phyloP scores from a whole-genome alignment of 2,797 vertebrate species.

The Aldrovandia affinis region DNA sequence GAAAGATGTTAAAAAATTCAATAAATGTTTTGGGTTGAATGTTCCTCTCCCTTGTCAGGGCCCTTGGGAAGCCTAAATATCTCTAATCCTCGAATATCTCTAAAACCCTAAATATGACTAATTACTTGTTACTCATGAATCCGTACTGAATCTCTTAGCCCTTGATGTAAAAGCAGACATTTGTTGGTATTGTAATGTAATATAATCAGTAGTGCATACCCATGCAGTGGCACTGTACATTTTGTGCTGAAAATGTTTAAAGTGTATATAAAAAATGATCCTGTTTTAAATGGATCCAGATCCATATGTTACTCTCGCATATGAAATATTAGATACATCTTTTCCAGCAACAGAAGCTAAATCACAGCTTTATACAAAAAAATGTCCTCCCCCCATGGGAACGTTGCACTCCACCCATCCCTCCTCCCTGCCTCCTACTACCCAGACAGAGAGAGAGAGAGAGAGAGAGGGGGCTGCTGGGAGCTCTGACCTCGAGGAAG shows the following conservation, averaged over 20 bases:
- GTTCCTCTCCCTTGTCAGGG: too few species aligned
- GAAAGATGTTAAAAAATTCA: too few species aligned
- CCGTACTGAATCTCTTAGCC: background rate
- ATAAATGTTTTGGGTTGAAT: too few species aligned
- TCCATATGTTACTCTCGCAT: background rate
- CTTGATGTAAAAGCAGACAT: background rate
- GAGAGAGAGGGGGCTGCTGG: background rate
- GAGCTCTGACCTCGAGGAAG: constrained; percentile 83
- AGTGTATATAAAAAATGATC: background rate
- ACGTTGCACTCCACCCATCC: background rate
- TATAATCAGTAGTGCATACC: background rate
- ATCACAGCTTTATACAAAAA: background rate
- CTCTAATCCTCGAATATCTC: too few species aligned
- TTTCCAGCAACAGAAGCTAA: background rate
- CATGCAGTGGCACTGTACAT: background rate
- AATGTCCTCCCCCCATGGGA: background rate
- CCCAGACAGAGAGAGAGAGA: background rate
- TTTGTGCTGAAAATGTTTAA: background rate
- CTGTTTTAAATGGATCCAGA: background rate
- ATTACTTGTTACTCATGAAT: background rate
- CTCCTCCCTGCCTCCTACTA: background rate
- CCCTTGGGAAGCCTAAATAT: background rate
- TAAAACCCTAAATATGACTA: too few species aligned
- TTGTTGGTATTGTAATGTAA: background rate
- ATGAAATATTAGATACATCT: background rate